phyloP scores from a whole-genome alignment of 2,113 vertebrate genomes.

The Talpa occidentalis region DNA sequence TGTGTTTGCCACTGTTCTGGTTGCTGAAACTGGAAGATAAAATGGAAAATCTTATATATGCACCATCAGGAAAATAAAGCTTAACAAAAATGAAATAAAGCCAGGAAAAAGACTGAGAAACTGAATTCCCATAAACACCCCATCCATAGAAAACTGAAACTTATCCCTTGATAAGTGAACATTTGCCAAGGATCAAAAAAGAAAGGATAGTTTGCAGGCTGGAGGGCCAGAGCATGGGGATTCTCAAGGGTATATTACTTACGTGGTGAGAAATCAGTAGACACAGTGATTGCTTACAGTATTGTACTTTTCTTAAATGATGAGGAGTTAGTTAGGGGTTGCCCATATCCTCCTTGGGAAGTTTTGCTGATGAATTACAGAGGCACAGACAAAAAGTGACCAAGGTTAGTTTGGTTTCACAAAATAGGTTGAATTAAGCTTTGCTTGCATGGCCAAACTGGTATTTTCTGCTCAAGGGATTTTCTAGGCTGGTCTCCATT shows the following conservation, averaged over 20 bases:
- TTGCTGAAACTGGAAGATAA: neutral
- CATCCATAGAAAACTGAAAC: neutral
- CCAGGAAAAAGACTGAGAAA: neutral
- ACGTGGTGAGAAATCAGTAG: no score
- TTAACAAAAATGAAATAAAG: neutral
- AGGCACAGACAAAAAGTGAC: neutral
- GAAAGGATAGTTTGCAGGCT: neutral
- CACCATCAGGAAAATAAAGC: neutral
- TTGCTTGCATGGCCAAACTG: neutral
- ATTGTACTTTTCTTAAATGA: neutral
- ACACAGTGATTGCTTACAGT: neutral
- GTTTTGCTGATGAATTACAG: neutral
- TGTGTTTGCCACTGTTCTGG: neutral
- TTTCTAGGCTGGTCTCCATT: neutral
- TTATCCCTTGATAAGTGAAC: neutral
- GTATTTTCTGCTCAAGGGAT: neutral
- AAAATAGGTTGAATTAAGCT: neutral
- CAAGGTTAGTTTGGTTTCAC: neutral
- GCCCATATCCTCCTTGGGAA: neutral
- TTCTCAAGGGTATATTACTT: neutral
- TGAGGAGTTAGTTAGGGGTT: neutral
- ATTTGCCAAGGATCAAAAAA: neutral
- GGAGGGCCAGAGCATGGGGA: neutral
- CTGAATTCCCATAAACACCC: neutral
- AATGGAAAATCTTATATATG: neutral